Evolutionary conservation across 2,888 invertebrate genomes (phyloP).

Genomic region (Drosophila melanosoma): DNA sequence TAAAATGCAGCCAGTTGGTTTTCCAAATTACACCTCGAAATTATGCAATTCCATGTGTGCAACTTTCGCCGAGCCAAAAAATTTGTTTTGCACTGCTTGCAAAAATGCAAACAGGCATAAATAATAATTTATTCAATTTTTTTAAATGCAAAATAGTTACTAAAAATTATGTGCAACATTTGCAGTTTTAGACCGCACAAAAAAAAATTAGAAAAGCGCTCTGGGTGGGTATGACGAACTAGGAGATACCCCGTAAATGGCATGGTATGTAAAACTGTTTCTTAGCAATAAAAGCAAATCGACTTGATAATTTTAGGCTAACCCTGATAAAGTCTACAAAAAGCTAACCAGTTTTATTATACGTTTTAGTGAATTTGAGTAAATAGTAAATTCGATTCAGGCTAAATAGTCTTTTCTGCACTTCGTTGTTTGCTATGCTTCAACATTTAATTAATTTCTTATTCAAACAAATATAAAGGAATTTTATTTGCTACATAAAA

Average conservation of each 20-base stretch:
- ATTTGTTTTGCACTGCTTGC: slow-evolving; percentile 59
- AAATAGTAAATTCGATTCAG: background rate
- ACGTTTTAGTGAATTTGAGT: background rate
- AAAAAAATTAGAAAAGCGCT: background rate
- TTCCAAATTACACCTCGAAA: slow-evolving; percentile 71
- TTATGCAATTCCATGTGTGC: slow-evolving; percentile 73
- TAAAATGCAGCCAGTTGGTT: slow-evolving; percentile 50
- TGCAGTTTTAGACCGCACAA: slow-evolving; percentile 29
- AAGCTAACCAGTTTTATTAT: background rate
- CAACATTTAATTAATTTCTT: background rate
- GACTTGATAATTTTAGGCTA: background rate
- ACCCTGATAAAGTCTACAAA: background rate
- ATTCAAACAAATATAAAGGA: background rate
- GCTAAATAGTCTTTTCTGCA: background rate
- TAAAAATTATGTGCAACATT: slow-evolving; percentile 46
- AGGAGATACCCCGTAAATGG: background rate
- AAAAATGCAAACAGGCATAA: slow-evolving; percentile 53
- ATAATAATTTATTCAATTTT: slow-evolving; percentile 69
- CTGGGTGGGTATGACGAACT: background rate
- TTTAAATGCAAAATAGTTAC: slow-evolving; percentile 21
- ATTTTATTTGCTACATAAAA: background rate
- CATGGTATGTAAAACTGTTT: background rate
- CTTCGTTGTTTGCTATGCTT: background rate
- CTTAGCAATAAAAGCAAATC: too few relatives aligned
- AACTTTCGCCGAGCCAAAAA: slow-evolving; percentile 42